Base-by-base conservation (phyloP, 1,140 invertebrate genomes). In the Cotesia vestalis region DNA sequence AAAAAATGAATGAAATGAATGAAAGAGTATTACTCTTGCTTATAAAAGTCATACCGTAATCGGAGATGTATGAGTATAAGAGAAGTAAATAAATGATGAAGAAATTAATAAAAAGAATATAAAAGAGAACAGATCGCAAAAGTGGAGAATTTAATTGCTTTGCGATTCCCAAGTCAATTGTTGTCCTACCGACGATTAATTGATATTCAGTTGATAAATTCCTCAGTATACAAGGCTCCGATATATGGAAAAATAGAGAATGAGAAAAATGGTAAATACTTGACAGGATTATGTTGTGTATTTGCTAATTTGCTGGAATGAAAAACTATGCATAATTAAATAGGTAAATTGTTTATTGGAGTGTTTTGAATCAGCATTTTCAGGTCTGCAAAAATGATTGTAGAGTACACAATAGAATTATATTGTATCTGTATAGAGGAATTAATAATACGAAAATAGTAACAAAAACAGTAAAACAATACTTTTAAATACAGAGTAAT, bases 401-500 rank as follows among this genome's bases (percentile, higher is more conserved):
- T 27, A 27, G 27, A 46, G 40, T 46, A 11, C 11, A 4, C 40
- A 46, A 46, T 46, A 9, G 11, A 27, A 27, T 27, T 46, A 6
- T 5, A 46, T 46, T 6, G 3, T 46, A 9, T 3, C 0, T 46
- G 40, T 46, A 46, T 46, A 46, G 6, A 46, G 40, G 40, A 46
- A 46, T 46, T 6, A 46, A 46, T 46, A 11, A 46, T 9, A 46
- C 6, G 4, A 46, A 46, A 46, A 46, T 46, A 46, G 6, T 46
- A 9, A 46, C 11, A 46, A 46, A 46, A 46, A 46, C 40, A 46
- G 12, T 57, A 20, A 20, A 20, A 20, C 17, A 35, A 60, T 60
- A 60, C 53, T 17, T 27, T 34, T 40, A 64, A 38, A 66, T 52
- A 66, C 4, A 66, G 36, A 36, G 27, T 36, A 66, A 66, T 66